Percentiles rank a stretch among this genome's conserved stretches.
Evolutionary conservation across 2,113 vertebrate genomes (phyloP).

Genomic region (Onychostoma macrolepis): DNA sequence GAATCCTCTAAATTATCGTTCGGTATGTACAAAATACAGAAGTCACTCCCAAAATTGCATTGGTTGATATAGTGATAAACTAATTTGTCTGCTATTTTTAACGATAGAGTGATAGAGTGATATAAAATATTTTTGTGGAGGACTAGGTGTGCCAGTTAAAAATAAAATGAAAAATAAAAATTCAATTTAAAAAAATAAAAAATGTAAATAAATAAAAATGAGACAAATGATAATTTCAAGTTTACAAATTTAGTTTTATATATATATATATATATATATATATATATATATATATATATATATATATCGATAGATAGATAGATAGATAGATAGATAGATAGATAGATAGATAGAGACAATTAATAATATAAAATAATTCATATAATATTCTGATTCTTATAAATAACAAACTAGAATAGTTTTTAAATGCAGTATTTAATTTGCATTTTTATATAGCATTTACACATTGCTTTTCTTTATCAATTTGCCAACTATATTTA

Average conservation of each 20-base stretch:
- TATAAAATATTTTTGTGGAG: background rate
- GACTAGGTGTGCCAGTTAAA: background rate
- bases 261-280: too few species aligned
- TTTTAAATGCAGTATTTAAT: background rate
- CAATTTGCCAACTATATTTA: background rate
- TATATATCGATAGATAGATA: too few species aligned
- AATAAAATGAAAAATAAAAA: background rate
- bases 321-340: too few species aligned
- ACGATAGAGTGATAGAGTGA: background rate
- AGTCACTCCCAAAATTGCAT: conserved; percentile 17
- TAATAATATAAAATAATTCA: too few species aligned
- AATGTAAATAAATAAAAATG: background rate
- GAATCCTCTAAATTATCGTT: conserved; percentile 6
- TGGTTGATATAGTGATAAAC: background rate
- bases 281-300: too few species aligned
- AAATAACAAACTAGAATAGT: background rate
- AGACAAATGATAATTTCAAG: background rate
- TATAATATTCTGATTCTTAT: too few species aligned
- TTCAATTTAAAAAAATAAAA: too few species aligned
- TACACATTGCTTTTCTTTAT: background rate
- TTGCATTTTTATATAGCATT: background rate
- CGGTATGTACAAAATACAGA: conserved; percentile 3
- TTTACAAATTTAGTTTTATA: background rate
- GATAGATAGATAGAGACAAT: too few species aligned
- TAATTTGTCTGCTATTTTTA: background rate